These are phyloP conservation scores for Drosophila mojavensis DNA, from an alignment of 1,140 invertebrate species.

Conservation along the genomic window DNA sequence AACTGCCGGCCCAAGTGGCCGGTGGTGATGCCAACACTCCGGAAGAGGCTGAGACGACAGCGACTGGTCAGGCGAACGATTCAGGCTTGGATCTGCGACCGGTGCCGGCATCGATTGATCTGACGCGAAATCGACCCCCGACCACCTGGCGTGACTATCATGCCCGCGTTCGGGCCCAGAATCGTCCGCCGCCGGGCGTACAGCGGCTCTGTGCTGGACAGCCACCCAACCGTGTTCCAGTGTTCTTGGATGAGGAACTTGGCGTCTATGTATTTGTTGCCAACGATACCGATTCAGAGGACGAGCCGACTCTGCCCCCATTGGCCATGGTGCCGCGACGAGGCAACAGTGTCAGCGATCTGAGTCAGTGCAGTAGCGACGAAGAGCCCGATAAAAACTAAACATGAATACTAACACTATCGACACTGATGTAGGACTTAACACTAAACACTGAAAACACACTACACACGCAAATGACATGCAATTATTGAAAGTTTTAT, in stretches of 20 bases:
- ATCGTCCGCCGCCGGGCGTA: not conserved
- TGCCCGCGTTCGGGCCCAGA: not conserved
- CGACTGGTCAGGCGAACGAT: not conserved
- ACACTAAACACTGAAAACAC: too few species aligned
- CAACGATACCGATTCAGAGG: conserved; percentile 8
- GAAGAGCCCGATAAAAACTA: conserved; percentile 14
- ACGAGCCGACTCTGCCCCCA: not conserved
- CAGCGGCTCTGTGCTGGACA: conserved; percentile 12
- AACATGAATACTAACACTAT: not conserved
- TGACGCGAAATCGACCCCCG: not conserved
- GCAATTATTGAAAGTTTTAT: too few species aligned
- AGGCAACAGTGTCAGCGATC: conserved; percentile 63
- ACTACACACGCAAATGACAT: too few species aligned
- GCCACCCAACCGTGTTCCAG: not conserved
- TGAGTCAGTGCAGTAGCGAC: conserved; percentile 59
- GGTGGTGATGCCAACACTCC: not conserved
- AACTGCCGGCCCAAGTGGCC: not conserved
- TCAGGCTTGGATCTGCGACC: conserved; percentile 19
- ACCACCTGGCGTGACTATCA: conserved; percentile 7
- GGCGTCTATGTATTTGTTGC: not conserved
- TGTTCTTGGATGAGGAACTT: conserved; percentile 10
- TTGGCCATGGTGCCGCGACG: conserved; percentile 32
- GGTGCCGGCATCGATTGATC: conserved; percentile 36
- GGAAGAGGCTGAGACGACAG: not conserved
- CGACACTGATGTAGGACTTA: not conserved